These are phyloP conservation scores for Corvus moneduloides DNA, from an alignment of 2,113 vertebrate species.

Conservation along the genomic window DNA sequence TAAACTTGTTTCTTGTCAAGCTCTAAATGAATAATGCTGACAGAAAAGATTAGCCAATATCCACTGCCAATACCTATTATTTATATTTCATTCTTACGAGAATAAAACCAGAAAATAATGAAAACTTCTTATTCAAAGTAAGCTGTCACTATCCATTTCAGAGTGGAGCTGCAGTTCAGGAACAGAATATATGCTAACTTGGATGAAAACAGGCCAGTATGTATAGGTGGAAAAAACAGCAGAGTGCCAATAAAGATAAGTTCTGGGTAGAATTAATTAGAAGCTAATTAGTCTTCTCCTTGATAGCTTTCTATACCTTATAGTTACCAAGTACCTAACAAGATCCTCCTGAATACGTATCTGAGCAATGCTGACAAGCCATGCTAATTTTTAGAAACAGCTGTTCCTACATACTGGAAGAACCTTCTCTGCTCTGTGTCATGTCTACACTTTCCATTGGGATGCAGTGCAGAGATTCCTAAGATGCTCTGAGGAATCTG, in stretches of 20 bases:
- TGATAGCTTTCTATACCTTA: background rate
- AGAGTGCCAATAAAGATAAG: background rate
- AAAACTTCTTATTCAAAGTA: background rate
- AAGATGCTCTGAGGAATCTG: background rate
- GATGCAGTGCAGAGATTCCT: background rate
- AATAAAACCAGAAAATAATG: background rate
- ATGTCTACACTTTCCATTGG: fast-evolving
- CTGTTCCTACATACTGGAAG: background rate
- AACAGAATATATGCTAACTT: background rate
- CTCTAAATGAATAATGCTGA: background rate
- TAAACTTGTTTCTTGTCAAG: background rate
- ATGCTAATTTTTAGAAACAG: background rate
- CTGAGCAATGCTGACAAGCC: background rate
- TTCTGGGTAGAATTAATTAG: background rate
- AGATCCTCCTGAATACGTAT: background rate
- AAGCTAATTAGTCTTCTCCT: background rate
- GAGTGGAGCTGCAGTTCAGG: background rate
- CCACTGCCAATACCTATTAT: background rate
- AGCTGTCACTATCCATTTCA: background rate
- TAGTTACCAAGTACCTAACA: background rate
- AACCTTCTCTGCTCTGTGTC: background rate
- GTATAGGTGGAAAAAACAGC: background rate
- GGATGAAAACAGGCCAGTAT: background rate
- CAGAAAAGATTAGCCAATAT: background rate
- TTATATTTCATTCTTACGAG: background rate